Base-by-base conservation (phyloP, 2,797 vertebrate genomes). In the Sus cebifrons region DNA sequence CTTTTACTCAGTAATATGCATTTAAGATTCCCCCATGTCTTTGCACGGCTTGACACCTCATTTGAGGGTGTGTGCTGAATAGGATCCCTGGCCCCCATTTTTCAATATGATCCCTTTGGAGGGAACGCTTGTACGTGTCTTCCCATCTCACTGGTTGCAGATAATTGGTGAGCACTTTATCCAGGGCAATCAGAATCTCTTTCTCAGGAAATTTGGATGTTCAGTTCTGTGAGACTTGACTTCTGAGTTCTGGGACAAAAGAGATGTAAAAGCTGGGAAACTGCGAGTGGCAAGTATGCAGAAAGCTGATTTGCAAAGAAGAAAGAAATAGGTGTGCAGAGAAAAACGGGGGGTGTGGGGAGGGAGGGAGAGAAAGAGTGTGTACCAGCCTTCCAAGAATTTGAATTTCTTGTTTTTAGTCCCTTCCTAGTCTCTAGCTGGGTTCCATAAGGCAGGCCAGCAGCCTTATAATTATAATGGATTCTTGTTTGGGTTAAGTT, bases 171-270 rank as follows among this genome's bases (percentile, higher is more conserved):
- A 84, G 44, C 4, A 8, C 8, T 25, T 78, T 74, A 32, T 8
- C 11, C 2, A 65, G 62, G 21, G 70, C 25, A 32, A 56, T 78
- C 32, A 78, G 74, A 94, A 78, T 91, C 44, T 82, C 58, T 95
- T 94, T 92, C 84, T 68, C 75, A 71, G 86, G 94, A 93, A 93
- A 79, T 54, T 23, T 62, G n/a, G n/a, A 89, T 25, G 60, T 86
- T 94, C 13, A 32, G 0, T 79, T 89, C 64, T 58, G 20, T 68
- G 84, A 82, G 73, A 73, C 36, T 78, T 21, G 77, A 82, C 16
- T 29, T 79, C 32, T 65, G 71, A 79, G 44, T 60, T 64, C 25
- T 62, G 79, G 64, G 40, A 81, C 40, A 68, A 29, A 52, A 85
- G 79, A 94, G 32, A 78, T 56, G 27, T 52, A 64, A 81, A 84